Conservation (phyloP, 2,113 vertebrate species). For the Stegostoma tigrinum region DNA sequence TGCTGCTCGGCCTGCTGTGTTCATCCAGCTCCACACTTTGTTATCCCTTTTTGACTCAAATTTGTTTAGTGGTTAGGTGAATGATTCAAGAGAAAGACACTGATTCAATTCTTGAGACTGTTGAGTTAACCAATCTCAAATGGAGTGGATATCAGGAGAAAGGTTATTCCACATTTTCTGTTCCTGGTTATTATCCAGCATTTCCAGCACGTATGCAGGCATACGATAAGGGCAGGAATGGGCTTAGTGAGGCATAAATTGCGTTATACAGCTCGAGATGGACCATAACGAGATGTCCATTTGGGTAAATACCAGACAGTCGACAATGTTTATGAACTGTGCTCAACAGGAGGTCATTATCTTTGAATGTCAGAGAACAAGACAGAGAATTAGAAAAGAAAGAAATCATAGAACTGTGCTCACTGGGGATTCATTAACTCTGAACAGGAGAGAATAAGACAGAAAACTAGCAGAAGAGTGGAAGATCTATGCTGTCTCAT, state of each 20-base stretch:
- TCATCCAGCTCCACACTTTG: too few species aligned
- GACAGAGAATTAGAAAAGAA: not conserved
- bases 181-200: not conserved
- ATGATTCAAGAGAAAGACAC: not conserved
- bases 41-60: not conserved
- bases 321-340: not conserved
- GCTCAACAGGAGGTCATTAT: not conserved
- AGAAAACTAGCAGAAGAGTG: not conserved
- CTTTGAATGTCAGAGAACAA: not conserved
- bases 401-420: not conserved
- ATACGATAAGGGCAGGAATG: not conserved
- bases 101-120: not conserved
- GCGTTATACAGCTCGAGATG: too few species aligned
- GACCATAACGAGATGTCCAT: not conserved
- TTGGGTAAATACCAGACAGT: not conserved
- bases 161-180: not conserved
- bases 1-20: too few species aligned
- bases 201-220: not conserved
- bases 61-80: not conserved
- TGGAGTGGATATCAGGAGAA: not conserved
- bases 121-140: not conserved
- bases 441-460: not conserved
- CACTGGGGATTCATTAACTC: not conserved
- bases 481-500: not conserved
- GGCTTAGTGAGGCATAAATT: not conserved